Percentiles rank a stretch among this genome's conserved stretches.
These are phyloP conservation scores for Ciconia maguari DNA, from an alignment of 2,113 vertebrate genomes.

Conservation along the genomic window DNA sequence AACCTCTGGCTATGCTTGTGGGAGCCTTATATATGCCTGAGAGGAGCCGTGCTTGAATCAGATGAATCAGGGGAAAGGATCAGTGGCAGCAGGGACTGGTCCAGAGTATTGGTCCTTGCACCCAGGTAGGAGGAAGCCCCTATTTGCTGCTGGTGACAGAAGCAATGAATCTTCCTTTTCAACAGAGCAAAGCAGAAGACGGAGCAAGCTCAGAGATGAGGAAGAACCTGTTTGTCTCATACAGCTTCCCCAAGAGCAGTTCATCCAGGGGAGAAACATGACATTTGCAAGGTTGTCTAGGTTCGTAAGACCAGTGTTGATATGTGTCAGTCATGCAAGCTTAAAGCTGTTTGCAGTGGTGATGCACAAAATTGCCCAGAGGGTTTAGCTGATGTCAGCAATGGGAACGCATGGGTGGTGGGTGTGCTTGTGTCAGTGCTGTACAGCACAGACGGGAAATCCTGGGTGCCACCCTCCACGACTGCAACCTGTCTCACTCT, in stretches of 20 bases:
- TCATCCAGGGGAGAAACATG: not conserved
- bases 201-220: not conserved
- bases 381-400: not conserved
- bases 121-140: not conserved
- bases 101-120: too few relatives aligned
- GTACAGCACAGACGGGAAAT: not conserved
- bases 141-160: not conserved
- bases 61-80: not conserved
- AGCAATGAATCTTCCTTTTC: not conserved
- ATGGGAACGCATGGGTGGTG: rapidly evolving
- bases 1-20: not conserved
- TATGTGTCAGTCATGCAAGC: not conserved
- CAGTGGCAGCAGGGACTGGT: not conserved
- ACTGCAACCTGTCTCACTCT: not conserved
- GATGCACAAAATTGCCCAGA: not conserved
- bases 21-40: not conserved
- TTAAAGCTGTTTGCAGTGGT: not conserved
- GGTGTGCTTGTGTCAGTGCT: not conserved
- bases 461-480: rapidly evolving
- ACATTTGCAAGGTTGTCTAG: not conserved
- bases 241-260: not conserved
- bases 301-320: too few relatives aligned
- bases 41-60: rapidly evolving
- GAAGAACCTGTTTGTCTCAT: not conserved
- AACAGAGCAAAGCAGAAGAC: not conserved